These are phyloP conservation scores for Phytoseiulus persimilis DNA, from an alignment of 2,888 invertebrate species.

Conservation along the genomic window DNA sequence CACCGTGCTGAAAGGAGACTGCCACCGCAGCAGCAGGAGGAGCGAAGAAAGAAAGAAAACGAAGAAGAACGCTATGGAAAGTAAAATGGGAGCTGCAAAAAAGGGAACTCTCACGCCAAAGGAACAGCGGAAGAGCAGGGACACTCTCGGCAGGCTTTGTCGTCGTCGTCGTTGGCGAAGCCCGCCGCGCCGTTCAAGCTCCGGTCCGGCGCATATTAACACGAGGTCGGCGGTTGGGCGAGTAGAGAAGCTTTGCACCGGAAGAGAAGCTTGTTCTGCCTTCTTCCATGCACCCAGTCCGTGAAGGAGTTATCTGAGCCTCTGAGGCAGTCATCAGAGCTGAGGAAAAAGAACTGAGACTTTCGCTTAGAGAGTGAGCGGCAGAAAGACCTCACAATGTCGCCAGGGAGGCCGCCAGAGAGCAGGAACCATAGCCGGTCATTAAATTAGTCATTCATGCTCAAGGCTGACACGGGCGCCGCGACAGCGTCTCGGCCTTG, in stretches of 20 bases:
- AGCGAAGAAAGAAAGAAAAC: background rate
- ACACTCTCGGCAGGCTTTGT: background rate
- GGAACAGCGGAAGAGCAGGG: background rate
- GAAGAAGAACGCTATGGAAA: background rate
- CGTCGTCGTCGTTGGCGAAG: background rate
- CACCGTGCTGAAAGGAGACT: background rate
- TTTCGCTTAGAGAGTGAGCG: background rate
- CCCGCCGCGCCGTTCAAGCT: background rate
- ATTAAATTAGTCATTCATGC: background rate
- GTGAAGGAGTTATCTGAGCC: background rate
- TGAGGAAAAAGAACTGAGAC: background rate
- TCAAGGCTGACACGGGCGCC: background rate
- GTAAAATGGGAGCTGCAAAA: background rate
- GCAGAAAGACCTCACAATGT: background rate
- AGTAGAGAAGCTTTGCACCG: background rate
- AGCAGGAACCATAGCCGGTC: background rate
- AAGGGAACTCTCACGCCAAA: background rate
- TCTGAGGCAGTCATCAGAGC: background rate
- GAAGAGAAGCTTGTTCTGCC: background rate
- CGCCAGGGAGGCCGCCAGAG: background rate
- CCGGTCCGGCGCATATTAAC: background rate
- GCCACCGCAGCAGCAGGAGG: background rate
- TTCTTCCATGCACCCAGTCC: background rate
- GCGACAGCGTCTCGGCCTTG: background rate
- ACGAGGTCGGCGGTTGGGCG: background rate